Percentiles rank a stretch among this genome's conserved stretches.
Evolutionary conservation across 2,113 vertebrate species (phyloP).

Genomic region (Xyrauchen texanus): DNA sequence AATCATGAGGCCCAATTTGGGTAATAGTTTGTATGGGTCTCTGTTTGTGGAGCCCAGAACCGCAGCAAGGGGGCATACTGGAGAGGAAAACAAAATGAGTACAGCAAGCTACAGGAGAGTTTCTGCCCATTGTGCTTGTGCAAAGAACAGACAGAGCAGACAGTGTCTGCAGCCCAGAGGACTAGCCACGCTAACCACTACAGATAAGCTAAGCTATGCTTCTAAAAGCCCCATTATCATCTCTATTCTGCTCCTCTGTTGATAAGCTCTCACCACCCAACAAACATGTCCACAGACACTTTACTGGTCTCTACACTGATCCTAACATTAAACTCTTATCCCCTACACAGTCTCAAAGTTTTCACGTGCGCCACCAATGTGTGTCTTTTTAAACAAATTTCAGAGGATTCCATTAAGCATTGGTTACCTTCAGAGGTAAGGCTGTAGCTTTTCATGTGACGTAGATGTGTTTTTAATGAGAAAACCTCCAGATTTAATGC

Average conservation of each 20-base stretch:
- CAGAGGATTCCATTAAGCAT: too few relatives aligned
- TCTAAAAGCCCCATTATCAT: conserved; percentile 37
- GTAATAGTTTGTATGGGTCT: neutral
- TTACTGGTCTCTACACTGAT: neutral
- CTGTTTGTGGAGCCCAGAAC: conserved; percentile 4
- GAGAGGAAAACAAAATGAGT: neutral
- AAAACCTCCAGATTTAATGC: conserved; percentile 10
- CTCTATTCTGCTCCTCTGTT: conserved; percentile 34
- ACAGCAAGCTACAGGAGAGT: neutral
- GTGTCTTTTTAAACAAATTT: neutral
- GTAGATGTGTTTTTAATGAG: conserved; percentile 3
- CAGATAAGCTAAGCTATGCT: conserved; percentile 41
- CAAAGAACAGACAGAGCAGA: conserved; percentile 20
- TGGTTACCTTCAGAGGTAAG: neutral
- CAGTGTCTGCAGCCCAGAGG: conserved; percentile 19
- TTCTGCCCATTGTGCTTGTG: conserved; percentile 9
- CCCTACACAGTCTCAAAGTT: neutral
- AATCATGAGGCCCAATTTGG: conserved; percentile 23
- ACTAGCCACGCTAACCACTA: conserved; percentile 26
- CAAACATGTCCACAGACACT: conserved; percentile 15
- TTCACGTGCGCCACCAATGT: neutral
- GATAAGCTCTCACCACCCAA: conserved; percentile 38
- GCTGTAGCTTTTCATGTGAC: neutral
- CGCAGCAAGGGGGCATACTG: neutral
- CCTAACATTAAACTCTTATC: neutral